Evolutionary conservation across 2,888 invertebrate genomes (phyloP).

Genomic region (Eristalis pertinax): DNA sequence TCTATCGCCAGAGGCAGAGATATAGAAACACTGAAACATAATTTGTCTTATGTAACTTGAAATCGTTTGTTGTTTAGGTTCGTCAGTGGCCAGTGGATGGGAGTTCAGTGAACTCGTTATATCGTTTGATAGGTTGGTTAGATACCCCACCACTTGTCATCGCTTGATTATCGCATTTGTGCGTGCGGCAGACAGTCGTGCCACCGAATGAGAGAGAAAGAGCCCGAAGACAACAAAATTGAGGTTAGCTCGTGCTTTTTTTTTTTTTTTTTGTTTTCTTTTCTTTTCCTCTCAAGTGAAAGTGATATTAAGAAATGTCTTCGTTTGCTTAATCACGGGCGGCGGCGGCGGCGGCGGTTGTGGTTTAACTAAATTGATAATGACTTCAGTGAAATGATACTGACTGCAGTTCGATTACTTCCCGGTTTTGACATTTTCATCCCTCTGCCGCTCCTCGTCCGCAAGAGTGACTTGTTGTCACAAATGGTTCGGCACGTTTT

Average conservation of each 20-base stretch:
- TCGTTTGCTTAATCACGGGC: conserved; percentile 37
- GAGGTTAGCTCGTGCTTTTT: conserved; percentile 33
- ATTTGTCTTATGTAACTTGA: conserved; percentile 52
- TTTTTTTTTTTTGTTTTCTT: conserved; percentile 7
- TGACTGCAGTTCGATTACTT: conserved; percentile 10
- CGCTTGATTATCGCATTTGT: conserved; percentile 19
- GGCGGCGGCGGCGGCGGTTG: conserved; percentile 21
- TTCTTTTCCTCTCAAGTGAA: conserved; percentile 51
- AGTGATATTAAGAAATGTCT: conserved; percentile 58
- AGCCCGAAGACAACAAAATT: conserved; percentile 26
- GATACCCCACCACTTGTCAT: conserved; percentile 26
- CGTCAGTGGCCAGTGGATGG: conserved; percentile 6
- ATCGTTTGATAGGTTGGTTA: conserved; percentile 17
- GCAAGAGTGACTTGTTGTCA: no score
- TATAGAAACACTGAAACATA: neutral
- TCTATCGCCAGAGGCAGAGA: neutral
- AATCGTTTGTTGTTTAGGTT: conserved; percentile 41
- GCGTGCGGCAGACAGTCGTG: conserved; percentile 32
- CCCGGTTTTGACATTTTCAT: conserved; percentile 32
- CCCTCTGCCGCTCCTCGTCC: neutral
- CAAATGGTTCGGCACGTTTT: conserved; percentile 16
- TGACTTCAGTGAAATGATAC: conserved; percentile 56
- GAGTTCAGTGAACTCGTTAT: conserved; percentile 68
- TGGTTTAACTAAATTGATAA: conserved; percentile 49
- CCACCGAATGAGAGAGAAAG: neutral